phyloP scores from a whole-genome alignment of 2,888 invertebrate species.

The Eueremaeus valkanovi region DNA sequence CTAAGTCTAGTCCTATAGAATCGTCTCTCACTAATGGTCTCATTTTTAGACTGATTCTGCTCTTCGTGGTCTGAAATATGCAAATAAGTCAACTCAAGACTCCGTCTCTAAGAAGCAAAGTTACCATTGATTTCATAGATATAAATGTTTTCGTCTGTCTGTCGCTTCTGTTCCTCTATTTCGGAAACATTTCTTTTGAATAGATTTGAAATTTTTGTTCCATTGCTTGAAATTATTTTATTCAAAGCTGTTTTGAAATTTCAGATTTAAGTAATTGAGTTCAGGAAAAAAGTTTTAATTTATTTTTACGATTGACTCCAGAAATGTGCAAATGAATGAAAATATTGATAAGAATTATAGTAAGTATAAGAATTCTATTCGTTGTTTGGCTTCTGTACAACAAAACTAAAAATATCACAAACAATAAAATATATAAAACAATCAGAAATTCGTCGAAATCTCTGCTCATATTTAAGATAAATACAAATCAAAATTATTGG shows the following conservation, averaged over 20 bases:
- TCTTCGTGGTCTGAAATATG: background rate
- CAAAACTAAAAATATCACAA: background rate
- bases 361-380: background rate
- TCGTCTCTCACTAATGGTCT: background rate
- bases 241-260: background rate
- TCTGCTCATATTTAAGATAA: background rate
- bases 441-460: background rate
- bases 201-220: background rate
- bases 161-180: background rate
- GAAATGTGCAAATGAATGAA: background rate
- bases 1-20: conserved; percentile 2
- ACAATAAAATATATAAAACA: background rate
- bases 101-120: background rate
- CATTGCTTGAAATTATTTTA: background rate
- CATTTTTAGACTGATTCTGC: background rate
- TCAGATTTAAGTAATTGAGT: background rate
- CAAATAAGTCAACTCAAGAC: background rate
- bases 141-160: conserved; percentile 4
- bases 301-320: background rate
- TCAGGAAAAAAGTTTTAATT: background rate
- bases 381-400: background rate
- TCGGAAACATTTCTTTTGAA: background rate
- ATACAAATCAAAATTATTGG: background rate
- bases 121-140: conserved; percentile 24
- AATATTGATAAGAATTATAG: background rate